phyloP scores from a whole-genome alignment of 2,888 invertebrate genomes.

The Perizoma affinitatum region DNA sequence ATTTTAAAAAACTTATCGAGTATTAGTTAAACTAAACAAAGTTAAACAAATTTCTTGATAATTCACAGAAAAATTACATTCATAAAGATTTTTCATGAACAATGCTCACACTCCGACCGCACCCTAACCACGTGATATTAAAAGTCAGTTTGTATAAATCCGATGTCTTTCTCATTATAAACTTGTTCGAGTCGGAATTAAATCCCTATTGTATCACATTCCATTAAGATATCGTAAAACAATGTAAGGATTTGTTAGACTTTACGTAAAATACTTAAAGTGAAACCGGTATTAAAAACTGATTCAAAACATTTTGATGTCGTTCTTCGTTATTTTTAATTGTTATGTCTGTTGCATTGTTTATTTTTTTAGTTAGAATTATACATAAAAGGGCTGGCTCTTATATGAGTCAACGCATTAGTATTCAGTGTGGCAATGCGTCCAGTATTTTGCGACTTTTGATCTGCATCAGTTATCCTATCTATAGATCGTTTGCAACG shows the following conservation, averaged over 20 bases:
- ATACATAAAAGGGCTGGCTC: too few relatives aligned
- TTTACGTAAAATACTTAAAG: neutral
- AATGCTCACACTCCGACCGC: slow-evolving; percentile 11
- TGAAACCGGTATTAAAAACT: neutral
- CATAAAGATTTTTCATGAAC: neutral
- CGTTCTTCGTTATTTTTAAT: too few relatives aligned
- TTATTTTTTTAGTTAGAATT: too few relatives aligned
- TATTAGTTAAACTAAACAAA: too few relatives aligned
- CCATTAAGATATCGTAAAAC: slow-evolving; percentile 7
- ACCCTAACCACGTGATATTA: slow-evolving; percentile 14
- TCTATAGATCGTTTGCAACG: too few relatives aligned
- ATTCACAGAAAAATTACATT: neutral
- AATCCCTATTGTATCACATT: slow-evolving; percentile 4
- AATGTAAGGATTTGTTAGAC: neutral
- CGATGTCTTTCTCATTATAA: slow-evolving; percentile 14
- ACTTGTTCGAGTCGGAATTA: slow-evolving; percentile 10
- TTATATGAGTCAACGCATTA: too few relatives aligned
- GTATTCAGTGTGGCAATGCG: too few relatives aligned
- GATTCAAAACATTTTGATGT: too few relatives aligned
- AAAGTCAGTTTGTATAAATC: slow-evolving; percentile 21
- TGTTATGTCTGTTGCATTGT: too few relatives aligned
- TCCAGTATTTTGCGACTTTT: too few relatives aligned
- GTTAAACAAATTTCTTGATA: neutral
- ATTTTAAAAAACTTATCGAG: too few relatives aligned
- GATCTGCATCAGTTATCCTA: too few relatives aligned